Conservation (phyloP, 2,888 invertebrate species). For the Cremastinae sp. region DNA sequence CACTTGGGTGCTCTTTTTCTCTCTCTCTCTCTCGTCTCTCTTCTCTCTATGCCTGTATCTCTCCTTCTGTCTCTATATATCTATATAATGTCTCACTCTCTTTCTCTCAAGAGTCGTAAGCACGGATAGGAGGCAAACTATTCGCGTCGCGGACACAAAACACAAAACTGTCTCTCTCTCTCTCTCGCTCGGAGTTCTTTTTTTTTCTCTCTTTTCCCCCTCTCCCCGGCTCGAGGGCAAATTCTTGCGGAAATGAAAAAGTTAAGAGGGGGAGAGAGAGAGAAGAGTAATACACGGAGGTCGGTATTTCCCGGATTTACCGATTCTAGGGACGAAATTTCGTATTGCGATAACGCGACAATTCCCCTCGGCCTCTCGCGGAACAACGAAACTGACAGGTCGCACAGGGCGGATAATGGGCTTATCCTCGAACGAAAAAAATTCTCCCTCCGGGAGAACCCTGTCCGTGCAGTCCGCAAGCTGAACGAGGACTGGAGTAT, state of each 20-base stretch:
- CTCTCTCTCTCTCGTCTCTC: conserved; percentile 3
- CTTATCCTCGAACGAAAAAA: conserved; percentile 28
- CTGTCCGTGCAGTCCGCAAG: conserved; percentile 40
- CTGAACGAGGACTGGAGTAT: conserved; percentile 51
- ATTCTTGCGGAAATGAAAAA: conserved; percentile 32
- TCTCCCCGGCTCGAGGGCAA: conserved; percentile 10
- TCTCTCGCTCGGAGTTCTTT: conserved; percentile 2
- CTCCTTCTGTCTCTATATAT: no score
- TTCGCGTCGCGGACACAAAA: conserved; percentile 38
- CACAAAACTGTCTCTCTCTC: conserved; percentile 19
- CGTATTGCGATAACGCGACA: conserved; percentile 48
- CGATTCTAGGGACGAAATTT: conserved; percentile 18
- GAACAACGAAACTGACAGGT: conserved; percentile 56
- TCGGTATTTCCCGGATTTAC: conserved; percentile 20
- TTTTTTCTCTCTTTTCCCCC: conserved; percentile 6
- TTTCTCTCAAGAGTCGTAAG: no score
- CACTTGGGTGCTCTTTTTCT: conserved; percentile 21
- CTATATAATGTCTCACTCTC: no score
- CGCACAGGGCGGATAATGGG: conserved; percentile 41
- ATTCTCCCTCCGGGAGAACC: conserved; percentile 35
- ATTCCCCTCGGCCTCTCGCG: conserved; percentile 13
- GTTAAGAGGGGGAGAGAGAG: conserved; percentile 9
- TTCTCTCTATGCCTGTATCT: no score
- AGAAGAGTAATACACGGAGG: conserved; percentile 7
- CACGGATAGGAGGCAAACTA: conserved; percentile 13